A percentile compares a stretch with the other conserved stretches of the same genome.
phyloP scores from a whole-genome alignment of 2,888 invertebrate species.

The Tanypteryx hageni region DNA sequence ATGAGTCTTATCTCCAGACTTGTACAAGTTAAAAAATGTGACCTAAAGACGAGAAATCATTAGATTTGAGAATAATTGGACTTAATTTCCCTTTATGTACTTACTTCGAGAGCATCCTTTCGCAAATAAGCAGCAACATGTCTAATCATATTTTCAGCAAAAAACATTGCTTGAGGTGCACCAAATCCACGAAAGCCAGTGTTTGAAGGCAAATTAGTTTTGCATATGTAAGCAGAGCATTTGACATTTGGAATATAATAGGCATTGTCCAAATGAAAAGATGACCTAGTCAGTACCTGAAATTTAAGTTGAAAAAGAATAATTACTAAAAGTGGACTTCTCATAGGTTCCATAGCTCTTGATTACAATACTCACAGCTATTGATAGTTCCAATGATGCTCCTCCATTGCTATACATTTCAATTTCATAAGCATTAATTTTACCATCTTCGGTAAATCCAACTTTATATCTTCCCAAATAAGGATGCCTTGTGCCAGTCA shows the following conservation, averaged over 20 bases:
- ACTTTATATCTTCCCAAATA: constrained; percentile 91
- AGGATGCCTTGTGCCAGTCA: constrained; percentile 93
- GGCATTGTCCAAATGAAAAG: constrained; percentile 74
- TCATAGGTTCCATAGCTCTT: neutral
- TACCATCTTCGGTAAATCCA: constrained; percentile 86
- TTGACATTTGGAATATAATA: constrained; percentile 74
- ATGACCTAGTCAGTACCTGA: constrained; percentile 73
- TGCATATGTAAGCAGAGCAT: constrained; percentile 73
- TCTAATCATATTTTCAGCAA: constrained; percentile 73
- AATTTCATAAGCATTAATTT: constrained; percentile 84
- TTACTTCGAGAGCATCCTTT: constrained; percentile 71
- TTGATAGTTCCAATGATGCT: constrained; percentile 88
- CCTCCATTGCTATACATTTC: constrained; percentile 90
- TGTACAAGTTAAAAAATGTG: constrained; percentile 75
- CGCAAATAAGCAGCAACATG: constrained; percentile 72
- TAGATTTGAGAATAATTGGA: neutral
- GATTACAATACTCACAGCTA: constrained; percentile 78
- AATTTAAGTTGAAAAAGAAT: neutral
- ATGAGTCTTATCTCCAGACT: constrained; percentile 74
- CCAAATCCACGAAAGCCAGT: constrained; percentile 77
- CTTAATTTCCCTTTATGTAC: neutral
- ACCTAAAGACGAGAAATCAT: constrained; percentile 71
- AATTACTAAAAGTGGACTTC: neutral
- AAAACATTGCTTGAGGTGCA: constrained; percentile 74
- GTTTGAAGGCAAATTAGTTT: constrained; percentile 76